Conservation (phyloP, 2,113 vertebrate genomes). For the Typhlomys cinereus region DNA sequence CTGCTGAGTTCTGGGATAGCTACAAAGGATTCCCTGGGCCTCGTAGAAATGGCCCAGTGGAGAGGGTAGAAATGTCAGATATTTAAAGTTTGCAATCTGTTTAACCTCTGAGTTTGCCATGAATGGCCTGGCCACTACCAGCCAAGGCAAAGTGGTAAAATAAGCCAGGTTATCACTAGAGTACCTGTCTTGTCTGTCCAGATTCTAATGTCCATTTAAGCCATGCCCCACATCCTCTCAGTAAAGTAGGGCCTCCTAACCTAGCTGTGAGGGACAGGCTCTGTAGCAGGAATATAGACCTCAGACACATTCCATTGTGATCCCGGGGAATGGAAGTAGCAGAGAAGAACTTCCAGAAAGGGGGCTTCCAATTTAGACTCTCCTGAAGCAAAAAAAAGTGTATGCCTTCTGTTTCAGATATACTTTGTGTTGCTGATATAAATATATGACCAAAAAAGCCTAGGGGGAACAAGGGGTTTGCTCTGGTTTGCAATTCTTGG, state of each 20-base stretch:
- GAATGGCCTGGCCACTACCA: neutral
- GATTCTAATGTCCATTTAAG: neutral
- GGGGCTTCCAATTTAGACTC: neutral
- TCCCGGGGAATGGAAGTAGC: neutral
- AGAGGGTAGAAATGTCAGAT: neutral
- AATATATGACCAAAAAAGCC: too few relatives aligned
- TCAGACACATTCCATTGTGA: neutral
- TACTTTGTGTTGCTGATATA: too few relatives aligned
- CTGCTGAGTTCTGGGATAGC: neutral
- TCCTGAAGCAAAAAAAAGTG: neutral
- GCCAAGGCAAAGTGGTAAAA: neutral
- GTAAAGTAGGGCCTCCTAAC: neutral
- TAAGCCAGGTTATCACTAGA: neutral
- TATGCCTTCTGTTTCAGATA: too few relatives aligned
- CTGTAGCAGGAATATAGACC: neutral
- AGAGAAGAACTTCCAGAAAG: neutral
- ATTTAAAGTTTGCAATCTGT: neutral
- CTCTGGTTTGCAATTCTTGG: too few relatives aligned
- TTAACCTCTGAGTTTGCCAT: neutral
- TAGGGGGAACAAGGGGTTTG: too few relatives aligned
- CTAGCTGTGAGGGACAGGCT: neutral
- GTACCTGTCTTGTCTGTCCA: neutral
- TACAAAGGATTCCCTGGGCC: neutral
- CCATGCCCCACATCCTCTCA: neutral
- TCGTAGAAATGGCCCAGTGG: neutral